These are phyloP conservation scores for Myotis pilosus DNA, from an alignment of 2,797 vertebrate genomes.

Conservation along the genomic window DNA sequence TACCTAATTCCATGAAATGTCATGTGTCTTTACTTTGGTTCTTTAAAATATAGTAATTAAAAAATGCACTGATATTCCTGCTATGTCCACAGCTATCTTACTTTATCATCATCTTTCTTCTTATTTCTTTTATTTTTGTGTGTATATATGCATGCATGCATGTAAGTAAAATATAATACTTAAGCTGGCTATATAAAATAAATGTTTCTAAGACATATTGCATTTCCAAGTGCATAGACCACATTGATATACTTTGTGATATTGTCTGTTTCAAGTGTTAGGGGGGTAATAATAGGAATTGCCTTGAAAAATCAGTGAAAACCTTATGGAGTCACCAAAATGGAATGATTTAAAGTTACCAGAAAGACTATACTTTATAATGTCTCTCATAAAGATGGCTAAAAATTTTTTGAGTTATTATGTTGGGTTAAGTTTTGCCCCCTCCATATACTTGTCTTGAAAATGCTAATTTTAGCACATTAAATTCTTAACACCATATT, in stretches of 20 bases:
- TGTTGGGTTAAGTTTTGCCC: background rate
- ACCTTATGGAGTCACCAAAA: background rate
- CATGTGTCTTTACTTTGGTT: conserved; percentile 6
- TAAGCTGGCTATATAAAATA: background rate
- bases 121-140: background rate
- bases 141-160: background rate
- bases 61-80: conserved; percentile 49
- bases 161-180: conserved; percentile 26
- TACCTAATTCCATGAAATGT: background rate
- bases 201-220: conserved; percentile 24
- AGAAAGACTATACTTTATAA: background rate
- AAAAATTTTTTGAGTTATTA: background rate
- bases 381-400: background rate
- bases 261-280: conserved; percentile 7
- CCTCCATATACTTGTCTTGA: background rate
- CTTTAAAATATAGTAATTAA: conserved; percentile 7
- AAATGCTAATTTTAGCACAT: background rate
- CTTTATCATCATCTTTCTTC: background rate
- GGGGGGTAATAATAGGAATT: background rate
- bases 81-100: background rate
- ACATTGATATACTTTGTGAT: background rate
- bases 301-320: background rate
- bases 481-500: background rate
- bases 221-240: background rate
- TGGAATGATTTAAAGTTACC: background rate